Evolutionary conservation across 2,888 invertebrate genomes (phyloP), one percentile per base, ranked within the genome.

Genomic region (Sesia apiformis): DNA sequence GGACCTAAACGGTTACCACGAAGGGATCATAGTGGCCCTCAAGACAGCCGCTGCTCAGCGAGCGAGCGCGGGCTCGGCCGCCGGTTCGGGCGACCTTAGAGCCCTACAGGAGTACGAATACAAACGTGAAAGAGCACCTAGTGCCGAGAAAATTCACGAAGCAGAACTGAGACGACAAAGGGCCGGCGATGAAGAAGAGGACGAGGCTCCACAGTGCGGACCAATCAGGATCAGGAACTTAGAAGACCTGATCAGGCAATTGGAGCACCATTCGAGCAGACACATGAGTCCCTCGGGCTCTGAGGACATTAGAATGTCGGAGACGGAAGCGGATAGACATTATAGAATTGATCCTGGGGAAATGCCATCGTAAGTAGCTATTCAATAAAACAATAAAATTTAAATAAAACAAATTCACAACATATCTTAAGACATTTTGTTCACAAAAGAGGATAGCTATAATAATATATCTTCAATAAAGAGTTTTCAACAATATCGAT

Each of bases 221-320:
- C 95, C 96, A 51, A 93, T 97, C 73, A 92, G 97, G 64, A 97
- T 97, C 79, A 92, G 97, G 63, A 97, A 96, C 81, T 90, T 97
- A 61, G 97, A 97, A 84, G 97, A 97, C 81, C 91, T 97, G 59
- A 96, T 97, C 72, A 90, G 97, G 55, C 96, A 96, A 81, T 87
- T 97, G 66, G 96, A 96, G 79, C 95, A 96, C 77, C 96, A 96
- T 80, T 94, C 96, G 65, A 92, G 93, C 60, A 91, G 96, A 38
- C 96, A 96, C 83, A 95, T 96, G 94, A 96, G 96, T 74, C 97
- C 97, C 53, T 95, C 95, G 65, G 97, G 96, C 58, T 96, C 96
- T 23, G 97, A 97, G 78, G 97, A 97, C 73, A 96, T 97, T 74
- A 87, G 94, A 64, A 94, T 95, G 92, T 96, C 96, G 56, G 97